Percentiles rank a stretch among this genome's conserved stretches.
These are phyloP conservation scores for Python bivittatus DNA, from an alignment of 2,113 vertebrate genomes.

Conservation along the genomic window DNA sequence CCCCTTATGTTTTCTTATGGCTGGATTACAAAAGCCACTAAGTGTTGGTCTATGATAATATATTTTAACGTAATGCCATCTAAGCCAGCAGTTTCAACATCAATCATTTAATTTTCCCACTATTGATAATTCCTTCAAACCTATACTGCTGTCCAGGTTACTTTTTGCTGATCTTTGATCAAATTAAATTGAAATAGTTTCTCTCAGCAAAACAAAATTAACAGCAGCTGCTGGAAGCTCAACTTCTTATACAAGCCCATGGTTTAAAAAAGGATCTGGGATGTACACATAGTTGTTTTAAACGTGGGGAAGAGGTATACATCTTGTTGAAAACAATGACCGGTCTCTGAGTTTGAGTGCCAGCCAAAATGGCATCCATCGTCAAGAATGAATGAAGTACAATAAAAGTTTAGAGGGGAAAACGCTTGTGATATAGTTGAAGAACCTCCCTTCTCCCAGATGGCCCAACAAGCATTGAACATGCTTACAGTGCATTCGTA, in stretches of 20 bases:
- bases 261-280: not conserved
- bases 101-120: not conserved
- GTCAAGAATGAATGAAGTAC: not conserved
- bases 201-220: not conserved
- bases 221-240: not conserved
- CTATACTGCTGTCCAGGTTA: not conserved
- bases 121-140: not conserved
- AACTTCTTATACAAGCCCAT: not conserved
- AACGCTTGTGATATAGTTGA: not conserved
- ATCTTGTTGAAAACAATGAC: not conserved
- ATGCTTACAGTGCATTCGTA: not conserved
- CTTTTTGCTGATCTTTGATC: too few species aligned
- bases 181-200: not conserved
- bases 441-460: not conserved
- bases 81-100: too few species aligned
- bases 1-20: not conserved
- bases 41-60: too few species aligned
- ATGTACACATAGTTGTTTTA: not conserved
- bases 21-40: not conserved
- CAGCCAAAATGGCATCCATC: not conserved
- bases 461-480: not conserved
- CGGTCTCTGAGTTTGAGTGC: not conserved
- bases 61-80: too few species aligned
- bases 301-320: too few species aligned
- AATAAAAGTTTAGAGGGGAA: not conserved